Conservation (phyloP, 1,140 invertebrate species). For the Heliconius congener region DNA sequence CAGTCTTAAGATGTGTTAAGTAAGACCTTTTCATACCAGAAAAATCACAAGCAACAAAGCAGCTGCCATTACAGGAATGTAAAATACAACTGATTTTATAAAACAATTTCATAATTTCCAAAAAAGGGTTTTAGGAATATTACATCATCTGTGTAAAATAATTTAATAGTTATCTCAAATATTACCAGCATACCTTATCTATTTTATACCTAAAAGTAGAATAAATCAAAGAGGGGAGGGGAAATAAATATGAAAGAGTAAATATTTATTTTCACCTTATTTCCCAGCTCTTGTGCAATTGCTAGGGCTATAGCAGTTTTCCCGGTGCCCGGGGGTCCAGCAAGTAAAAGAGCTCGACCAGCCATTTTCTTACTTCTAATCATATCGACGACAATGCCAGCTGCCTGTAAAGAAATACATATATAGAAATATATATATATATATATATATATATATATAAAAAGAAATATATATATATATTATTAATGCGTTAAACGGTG, state of each 20-base stretch:
- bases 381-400: slow-evolving; percentile 98
- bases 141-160: too few relatives aligned
- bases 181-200: too few relatives aligned
- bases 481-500: background rate
- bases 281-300: slow-evolving; percentile 98
- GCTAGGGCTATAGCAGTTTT: slow-evolving; percentile 99
- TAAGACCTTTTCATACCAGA: too few relatives aligned
- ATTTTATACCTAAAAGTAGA: too few relatives aligned
- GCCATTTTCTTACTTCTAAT: slow-evolving; percentile 99
- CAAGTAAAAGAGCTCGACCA: slow-evolving; percentile 95
- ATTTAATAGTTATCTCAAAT: too few relatives aligned
- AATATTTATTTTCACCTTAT: slow-evolving; percentile 83
- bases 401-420: slow-evolving; percentile 86
- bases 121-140: too few relatives aligned
- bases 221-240: too few relatives aligned
- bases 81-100: too few relatives aligned
- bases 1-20: too few relatives aligned
- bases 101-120: too few relatives aligned
- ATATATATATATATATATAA: background rate
- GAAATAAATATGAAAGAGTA: background rate
- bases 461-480: background rate
- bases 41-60: too few relatives aligned
- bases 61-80: too few relatives aligned
- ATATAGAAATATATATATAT: background rate
- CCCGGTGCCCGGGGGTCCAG: slow-evolving; percentile 98